Base-by-base conservation (phyloP, 2,797 vertebrate genomes). In the Gobio occitaniae region DNA sequence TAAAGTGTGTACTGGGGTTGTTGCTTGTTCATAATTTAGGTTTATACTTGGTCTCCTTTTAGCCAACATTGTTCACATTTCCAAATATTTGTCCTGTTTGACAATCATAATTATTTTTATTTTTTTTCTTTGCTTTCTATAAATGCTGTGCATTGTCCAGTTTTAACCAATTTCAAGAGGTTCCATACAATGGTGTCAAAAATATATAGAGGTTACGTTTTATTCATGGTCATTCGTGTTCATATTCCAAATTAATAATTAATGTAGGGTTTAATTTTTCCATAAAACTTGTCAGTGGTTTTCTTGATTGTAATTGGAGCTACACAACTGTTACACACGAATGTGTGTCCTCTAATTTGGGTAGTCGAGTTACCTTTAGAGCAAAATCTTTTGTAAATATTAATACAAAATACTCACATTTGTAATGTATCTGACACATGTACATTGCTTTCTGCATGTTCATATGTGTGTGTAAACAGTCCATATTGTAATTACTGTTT, bases 1-100 rank as follows among this genome's bases (percentile, higher is more conserved):
- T 99, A 99, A 99, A 98, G 96, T 96, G 96, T 98, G 97, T 95
- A 96, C 96, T 95, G 96, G 96, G 96, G 97, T 97, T 96, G 95
- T 96, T 95, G 95, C 95, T 94, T 96, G 89, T 93, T 94, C 90
- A 94, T 97, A 65, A 65, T 65, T 65, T 32, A 65, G 25, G 4
- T 63, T 63, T 65, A 15, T 32, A 32, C 25, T 29, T 65, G 25
- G 61, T 56, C 32, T 29, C 59, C 4, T 21, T 75, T 54, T 54
- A 54, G 17, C 50, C 17, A 54, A 2, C 3, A 13, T 54, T 56
- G 66, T 41, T 11, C 32, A 59, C 13, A 4, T 25, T 78, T 38
- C 3, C 19, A 0, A 38, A 76, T 1, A 15, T 36, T 54, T 48
- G 8, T 50, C 8, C 13, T 72, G 15, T 13, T 5, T 74, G 8